Base-by-base conservation (phyloP, 1,140 invertebrate species). In the Pogonomyrmex barbatus region DNA sequence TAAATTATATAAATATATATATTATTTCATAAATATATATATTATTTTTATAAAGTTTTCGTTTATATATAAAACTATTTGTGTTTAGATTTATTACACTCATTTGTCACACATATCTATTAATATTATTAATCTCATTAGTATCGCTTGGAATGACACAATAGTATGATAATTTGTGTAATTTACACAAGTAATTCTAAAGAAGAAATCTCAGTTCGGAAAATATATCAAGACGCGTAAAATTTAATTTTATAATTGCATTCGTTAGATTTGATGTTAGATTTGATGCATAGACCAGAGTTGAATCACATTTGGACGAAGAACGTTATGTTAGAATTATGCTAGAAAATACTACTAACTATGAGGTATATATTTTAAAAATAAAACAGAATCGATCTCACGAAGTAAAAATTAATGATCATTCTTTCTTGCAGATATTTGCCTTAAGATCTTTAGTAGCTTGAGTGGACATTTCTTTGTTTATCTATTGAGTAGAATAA, bases 111-210 rank as follows among this genome's bases (percentile, higher is more conserved):
- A 30, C 10, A 45, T 45, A 73, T 54, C 12, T 39, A 73, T 4
- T 54, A 73, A 73, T 47, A 68, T 68, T 71, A 14, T 39, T 73
- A 36, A n/a, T 76, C 73, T 58, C 73, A 76, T n/a, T 76, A 76
- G 17, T 33, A 47, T 62, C 36, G 24, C 4, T 62, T n/a, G 8
- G 39, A 14, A 42, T 39, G 4, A 12, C 14, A 12, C 52, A 17
- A 54, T 54, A 63, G 10, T 56, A n/a, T 58, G 3, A 45, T 14
- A 52, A 36, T 71, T 71, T 58, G 54, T 62, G 17, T 60, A 62
- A 78, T 39, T 50, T 50, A 14, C 5, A 8, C 45, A 65, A 78
- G 30, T 47, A 24, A 65, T 54, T 65, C 24, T 78, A n/a, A 79
- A 50, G 3, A 39, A 39, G 6, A 52, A 78, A 63, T 50, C 17